Evolutionary conservation across 2,113 vertebrate species (phyloP).

Genomic region (Bujurquina vittata): DNA sequence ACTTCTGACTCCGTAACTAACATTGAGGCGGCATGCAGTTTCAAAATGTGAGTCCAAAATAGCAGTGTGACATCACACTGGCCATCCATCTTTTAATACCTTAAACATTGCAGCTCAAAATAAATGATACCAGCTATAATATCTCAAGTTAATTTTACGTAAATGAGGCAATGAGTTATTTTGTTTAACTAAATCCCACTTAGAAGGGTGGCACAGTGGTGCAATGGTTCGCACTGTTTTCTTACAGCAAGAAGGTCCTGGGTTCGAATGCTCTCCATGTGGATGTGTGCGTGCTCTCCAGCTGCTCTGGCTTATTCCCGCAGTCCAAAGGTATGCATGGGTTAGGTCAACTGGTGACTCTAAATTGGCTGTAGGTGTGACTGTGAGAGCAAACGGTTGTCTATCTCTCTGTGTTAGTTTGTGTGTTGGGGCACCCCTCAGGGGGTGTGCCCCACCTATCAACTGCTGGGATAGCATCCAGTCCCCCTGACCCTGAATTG

Average conservation of each 20-base stretch:
- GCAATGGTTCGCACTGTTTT: background rate
- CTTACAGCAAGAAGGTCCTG: background rate
- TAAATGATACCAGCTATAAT: background rate
- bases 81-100: background rate
- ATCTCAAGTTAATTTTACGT: background rate
- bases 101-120: background rate
- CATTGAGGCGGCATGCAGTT: background rate
- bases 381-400: too few relatives aligned
- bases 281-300: too few relatives aligned
- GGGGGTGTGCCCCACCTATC: too few relatives aligned
- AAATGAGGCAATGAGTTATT: background rate
- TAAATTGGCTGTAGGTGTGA: too few relatives aligned
- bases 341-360: too few relatives aligned
- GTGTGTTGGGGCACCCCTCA: too few relatives aligned
- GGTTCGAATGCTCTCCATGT: background rate
- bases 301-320: too few relatives aligned
- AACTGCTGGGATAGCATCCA: too few relatives aligned
- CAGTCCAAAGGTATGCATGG: too few relatives aligned
- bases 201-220: background rate
- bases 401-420: too few relatives aligned
- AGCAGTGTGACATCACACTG: background rate
- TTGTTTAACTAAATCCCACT: background rate
- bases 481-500: too few relatives aligned
- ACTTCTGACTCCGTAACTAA: background rate
- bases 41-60: background rate